Conservation (phyloP, 1,140 invertebrate genomes). For the Lordiphosa stackelbergi region DNA sequence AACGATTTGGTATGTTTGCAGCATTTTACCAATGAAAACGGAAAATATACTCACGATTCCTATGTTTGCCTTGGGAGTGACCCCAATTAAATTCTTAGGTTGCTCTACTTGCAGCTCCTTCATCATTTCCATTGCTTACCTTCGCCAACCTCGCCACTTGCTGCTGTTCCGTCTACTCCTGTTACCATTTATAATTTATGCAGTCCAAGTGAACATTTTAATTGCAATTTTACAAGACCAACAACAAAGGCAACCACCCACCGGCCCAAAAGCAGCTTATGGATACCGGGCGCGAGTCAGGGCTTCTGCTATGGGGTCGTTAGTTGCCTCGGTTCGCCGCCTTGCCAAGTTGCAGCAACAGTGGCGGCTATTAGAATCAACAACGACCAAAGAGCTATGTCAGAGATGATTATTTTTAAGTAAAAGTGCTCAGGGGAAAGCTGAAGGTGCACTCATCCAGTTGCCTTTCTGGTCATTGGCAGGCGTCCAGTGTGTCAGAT, state of each 20-base stretch:
- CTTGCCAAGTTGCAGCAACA: constrained; percentile 23
- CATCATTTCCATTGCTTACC: not conserved
- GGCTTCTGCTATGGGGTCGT: constrained; percentile 3
- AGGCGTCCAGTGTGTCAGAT: not conserved
- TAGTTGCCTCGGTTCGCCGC: constrained; percentile 20
- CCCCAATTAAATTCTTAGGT: constrained; percentile 12
- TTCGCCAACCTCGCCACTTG: not conserved
- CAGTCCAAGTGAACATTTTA: constrained; percentile 50
- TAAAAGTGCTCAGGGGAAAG: constrained; percentile 8
- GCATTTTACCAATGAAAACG: too few species aligned
- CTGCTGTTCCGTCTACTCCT: not conserved
- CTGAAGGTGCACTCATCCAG: not conserved
- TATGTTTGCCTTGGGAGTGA: not conserved
- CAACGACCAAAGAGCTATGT: constrained; percentile 9
- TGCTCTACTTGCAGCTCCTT: constrained; percentile 10
- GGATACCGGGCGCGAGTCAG: not conserved
- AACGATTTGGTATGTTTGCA: too few species aligned
- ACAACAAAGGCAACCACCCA: constrained; percentile 30
- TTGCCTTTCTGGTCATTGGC: not conserved
- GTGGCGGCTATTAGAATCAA: constrained; percentile 38
- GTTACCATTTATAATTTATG: constrained; percentile 35
- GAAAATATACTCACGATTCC: too few species aligned
- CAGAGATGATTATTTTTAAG: constrained; percentile 49
- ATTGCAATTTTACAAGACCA: constrained; percentile 40
- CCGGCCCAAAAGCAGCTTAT: constrained; percentile 44